Evolutionary conservation across 2,888 invertebrate genomes (phyloP), one percentile per base, ranked within the genome.

Genomic region (Luperina nickerlii): DNA sequence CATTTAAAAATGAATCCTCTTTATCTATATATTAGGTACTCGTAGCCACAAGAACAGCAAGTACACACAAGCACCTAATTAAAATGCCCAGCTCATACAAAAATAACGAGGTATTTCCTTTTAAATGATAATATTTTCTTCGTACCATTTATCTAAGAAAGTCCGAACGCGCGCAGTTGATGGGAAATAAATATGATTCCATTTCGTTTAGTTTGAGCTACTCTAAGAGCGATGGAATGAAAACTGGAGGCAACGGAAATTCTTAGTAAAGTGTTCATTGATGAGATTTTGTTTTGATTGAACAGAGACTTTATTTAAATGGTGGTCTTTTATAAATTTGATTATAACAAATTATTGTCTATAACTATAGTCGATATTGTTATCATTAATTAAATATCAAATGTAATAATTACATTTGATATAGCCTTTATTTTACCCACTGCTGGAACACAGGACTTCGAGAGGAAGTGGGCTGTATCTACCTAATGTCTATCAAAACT

Each of bases 121-220:
- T 63, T 62, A 76, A 86, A 79, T 69, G 6, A 86, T 86, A 63
- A 74, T 74, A 82, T 83, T 88, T 48, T 77, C 62, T 77, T 67
- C 68, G 27, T 51, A 38, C 48, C 27, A 24, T 32, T 32, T 32
- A 32, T 74, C 65, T 72, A 63, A 85, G 85, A 85, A 76, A 70
- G 60, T 77, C 54, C 62, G 38, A 76, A 42, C 32, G 80, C 38
- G 70, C 67, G 70, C 38, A 67, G 73, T 79, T 88, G 87, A 88
- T 88, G 83, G 77, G 69, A 88, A 85, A 88, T 88, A 85, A 85
- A 85, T 85, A 81, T 85, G 88, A 85, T 85, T 85, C 57, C 88
- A 86, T 88, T 88, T 79, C 83, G 48, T 75, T 88, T 78, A 86
- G 88, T 86, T 86, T 66, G 74, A 79, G 66, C 67, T 70, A 60